Base-by-base conservation (phyloP, 2,797 vertebrate species). In the Decapterus maruadsi region DNA sequence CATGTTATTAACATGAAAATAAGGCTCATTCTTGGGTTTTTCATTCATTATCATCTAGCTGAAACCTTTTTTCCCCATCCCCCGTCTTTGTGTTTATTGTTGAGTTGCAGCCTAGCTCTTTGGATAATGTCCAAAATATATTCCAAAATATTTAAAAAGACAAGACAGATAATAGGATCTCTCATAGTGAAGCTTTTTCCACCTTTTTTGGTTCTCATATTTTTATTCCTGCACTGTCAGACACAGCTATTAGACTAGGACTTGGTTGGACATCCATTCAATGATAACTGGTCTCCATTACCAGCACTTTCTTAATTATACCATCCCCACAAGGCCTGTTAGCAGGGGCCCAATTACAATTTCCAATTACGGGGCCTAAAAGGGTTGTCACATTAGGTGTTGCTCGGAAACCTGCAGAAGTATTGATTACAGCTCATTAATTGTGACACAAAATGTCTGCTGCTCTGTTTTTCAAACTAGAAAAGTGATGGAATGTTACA, bases 221-320 rank as follows among this genome's bases (percentile, higher is more conserved):
- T 13, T 14, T 4, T 36, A 11, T 50, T 58, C 3, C 19, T 29
- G 34, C 11, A 20, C 0, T 20, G 55, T 51, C 54, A 67, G 65
- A 72, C 56, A 53, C 40, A 19, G 70, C 40, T 53, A 62, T 59
- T 36, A 46, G 17, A 5, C 36, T 50, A 51, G 64, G 45, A 81
- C 60, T 34, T 62, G 51, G 40, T 78, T 36, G 60, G 55, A 72
- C 53, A 62, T 57, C 63, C 4, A 6, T 56, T 13, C 46, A 68
- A 62, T 6, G 13, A 77, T 65, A 78, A 62, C 66, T 38, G 50
- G 8, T 59, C 29, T 81, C 67, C 67, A 85, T 89, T 87, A 75
- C 73, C 55, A 56, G 72, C 63, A 46, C 1, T 53, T 57, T 79
- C 82, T 75, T 75, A 80, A 85, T 90, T 66, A 84, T 16, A 56